Percentiles rank a stretch among this genome's conserved stretches.
These are phyloP conservation scores for Epizoanthus illoricatus DNA, from an alignment of 92 coral and sea anemone genomes.

Conservation along the genomic window DNA sequence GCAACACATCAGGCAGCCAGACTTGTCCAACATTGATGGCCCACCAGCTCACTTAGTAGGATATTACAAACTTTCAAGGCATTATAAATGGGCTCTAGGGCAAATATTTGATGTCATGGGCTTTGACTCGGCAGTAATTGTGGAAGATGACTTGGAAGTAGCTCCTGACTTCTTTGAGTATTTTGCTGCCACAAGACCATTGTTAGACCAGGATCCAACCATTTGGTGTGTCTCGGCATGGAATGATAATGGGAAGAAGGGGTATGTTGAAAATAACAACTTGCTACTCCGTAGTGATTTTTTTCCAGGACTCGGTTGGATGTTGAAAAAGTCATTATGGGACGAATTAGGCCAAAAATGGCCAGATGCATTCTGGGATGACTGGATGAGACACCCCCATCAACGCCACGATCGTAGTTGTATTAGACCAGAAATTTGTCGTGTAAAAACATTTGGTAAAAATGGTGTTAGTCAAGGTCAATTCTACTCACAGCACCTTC, in stretches of 20 bases:
- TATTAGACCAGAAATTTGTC: conserved; percentile 89
- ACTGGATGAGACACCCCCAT: conserved; percentile 93
- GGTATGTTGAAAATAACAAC: conserved; percentile 65
- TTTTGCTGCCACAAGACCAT: conserved; percentile 76
- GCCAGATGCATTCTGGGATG: conserved; percentile 97
- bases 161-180: conserved; percentile 94
- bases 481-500: conserved; percentile 81
- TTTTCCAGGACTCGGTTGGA: conserved; percentile 96
- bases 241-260: conserved; percentile 93
- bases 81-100: conserved; percentile 91
- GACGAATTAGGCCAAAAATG: conserved; percentile 75
- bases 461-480: conserved; percentile 90
- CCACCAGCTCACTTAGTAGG: conserved; percentile 65
- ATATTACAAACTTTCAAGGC: conserved; percentile 87
- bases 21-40: conserved; percentile 65
- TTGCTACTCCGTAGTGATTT: conserved; percentile 88
- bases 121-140: conserved; percentile 79
- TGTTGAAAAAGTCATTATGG: conserved; percentile 77
- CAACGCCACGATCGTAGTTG: conserved; percentile 83
- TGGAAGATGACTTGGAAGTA: conserved; percentile 89
- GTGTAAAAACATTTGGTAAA: conserved; percentile 84
- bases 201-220: conserved; percentile 79
- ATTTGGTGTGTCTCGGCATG: conserved; percentile 99
- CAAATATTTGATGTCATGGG: conserved; percentile 80
- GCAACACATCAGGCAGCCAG: conserved; percentile 72